Evolutionary conservation across 2,888 invertebrate species (phyloP), one percentile per base, ranked within the genome.

Genomic region (Caenorhabditis imperialis): DNA sequence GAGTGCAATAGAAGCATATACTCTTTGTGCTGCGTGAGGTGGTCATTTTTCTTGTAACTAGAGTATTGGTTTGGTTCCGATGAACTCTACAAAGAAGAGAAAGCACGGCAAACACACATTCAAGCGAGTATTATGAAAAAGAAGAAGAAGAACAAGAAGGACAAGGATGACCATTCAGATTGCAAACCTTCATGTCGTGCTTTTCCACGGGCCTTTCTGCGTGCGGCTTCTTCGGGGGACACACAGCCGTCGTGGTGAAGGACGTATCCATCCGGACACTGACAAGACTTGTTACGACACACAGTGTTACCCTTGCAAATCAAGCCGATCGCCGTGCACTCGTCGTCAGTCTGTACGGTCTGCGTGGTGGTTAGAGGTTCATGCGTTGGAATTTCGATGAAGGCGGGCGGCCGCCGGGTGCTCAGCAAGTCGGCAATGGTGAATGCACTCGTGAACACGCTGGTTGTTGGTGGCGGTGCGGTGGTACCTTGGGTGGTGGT

Each of bases 181-280:
- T 8, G 47, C 69, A 60, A 63, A 76, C 80, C 78, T 77, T 78
- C 76, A 73, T 78, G 81, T 51, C 78, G 69, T 48, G 78, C 69
- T 63, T 81, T 78, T 38, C 67, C 69, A 22, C 72, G 57, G 44
- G 74, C 73, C 48, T 70, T 74, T 35, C 78, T 25, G n/a, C 69
- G 58, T 54, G 61, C 76, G 6, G 74, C 77, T 48, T 80, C 80
- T 55, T 78, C 76, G 38, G 81, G 81, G 44, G 85, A 83, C 18
- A 85, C 81, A 54, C 86, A 86, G 40, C 82, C 78, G 61, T 86
- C 86, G 45, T 84, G 80, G 58, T 81, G 82, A 14, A 86, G 80
- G 3, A 81, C 76, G 50, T 78, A 71, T 40, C 81, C 78, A 25
- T 81, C 78, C 0, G 86, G 86, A 58, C 86, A 86, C 57, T 85